phyloP scores from a whole-genome alignment of 2,113 vertebrate genomes.

The Pseudolaguvia tuberculata region DNA sequence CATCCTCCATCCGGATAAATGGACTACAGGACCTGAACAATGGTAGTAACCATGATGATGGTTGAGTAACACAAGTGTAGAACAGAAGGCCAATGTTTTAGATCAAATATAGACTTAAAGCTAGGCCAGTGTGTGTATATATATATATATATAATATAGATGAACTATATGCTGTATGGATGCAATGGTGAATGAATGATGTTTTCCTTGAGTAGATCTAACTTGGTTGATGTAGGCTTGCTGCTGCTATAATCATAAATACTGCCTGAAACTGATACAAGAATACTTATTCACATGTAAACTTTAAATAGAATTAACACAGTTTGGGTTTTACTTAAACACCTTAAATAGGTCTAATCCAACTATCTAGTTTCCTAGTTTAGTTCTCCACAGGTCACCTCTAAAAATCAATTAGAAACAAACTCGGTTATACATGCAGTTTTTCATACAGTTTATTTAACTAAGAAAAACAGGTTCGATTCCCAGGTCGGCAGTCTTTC shows the following conservation, averaged over 20 bases:
- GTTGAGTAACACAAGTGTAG: constrained; percentile 17
- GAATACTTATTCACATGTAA: too few species aligned
- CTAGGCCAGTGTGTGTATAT: neutral
- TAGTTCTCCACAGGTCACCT: too few species aligned
- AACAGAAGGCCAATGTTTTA: neutral
- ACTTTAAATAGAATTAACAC: too few species aligned
- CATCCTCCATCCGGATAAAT: neutral
- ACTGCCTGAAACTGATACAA: neutral
- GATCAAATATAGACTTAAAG: neutral
- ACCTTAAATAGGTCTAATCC: too few species aligned
- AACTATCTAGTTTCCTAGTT: neutral
- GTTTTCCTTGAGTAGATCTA: neutral
- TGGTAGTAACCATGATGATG: constrained; percentile 7
- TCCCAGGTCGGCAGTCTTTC: too few species aligned
- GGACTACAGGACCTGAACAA: constrained; percentile 2
- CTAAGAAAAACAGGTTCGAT: too few species aligned
- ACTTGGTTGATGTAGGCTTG: neutral
- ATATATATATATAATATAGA: neutral
- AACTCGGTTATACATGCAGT: too few species aligned
- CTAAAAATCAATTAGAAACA: neutral
- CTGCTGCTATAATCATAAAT: neutral
- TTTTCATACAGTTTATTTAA: too few species aligned
- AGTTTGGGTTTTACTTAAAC: too few species aligned
- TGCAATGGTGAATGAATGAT: neutral
- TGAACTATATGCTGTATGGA: neutral